Evolutionary conservation across 2,888 invertebrate species (phyloP), one percentile per base, ranked within the genome.

Genomic region (Aspidiotus rigidus): DNA sequence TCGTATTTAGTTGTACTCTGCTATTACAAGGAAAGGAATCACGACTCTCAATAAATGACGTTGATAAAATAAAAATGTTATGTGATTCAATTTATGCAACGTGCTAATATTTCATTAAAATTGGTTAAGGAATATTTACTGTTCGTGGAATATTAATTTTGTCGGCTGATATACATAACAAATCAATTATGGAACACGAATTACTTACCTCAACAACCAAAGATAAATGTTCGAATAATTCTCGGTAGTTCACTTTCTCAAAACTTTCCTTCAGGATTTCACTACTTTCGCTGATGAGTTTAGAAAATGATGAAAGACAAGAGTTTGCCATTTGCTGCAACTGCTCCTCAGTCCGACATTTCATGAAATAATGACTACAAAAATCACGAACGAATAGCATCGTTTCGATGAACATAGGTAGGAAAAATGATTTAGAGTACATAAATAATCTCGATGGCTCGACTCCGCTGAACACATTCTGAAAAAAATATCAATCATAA

Each of bases 341-440:
- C 17, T 57, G 59, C 44, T 67, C 40, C 10, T 59, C 59, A 40
- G 60, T 44, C 7, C 49, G 39, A 41, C 9, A 49, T n/a, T 59
- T 13, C 10, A 39, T 49, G 44, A 67, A 67, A 53, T 60, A 67
- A 11, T 67, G 67, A 39, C 57, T 60, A 60, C 59, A 67, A 53
- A 67, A 67, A 44, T 59, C 67, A 16, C 60, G 57, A 17, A 60
- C 67, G 28, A 67, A 49, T 8, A 60, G 44, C 67, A 67, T 67
- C 44, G 67, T 60, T 13, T 67, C 67, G 39, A 67, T 59, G 44
- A 67, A 59, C 28, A 67, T 39, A 7, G 67, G 67, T 49, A 67
- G 53, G 53, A 67, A 67, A 67, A 59, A 67, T n/a, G 67, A 59
- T n/a, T 67, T 60, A 1, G 44, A 39, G 15, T 67, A 67, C 28